phyloP scores from a whole-genome alignment of 2,888 invertebrate species.

The Acronicta psi region DNA sequence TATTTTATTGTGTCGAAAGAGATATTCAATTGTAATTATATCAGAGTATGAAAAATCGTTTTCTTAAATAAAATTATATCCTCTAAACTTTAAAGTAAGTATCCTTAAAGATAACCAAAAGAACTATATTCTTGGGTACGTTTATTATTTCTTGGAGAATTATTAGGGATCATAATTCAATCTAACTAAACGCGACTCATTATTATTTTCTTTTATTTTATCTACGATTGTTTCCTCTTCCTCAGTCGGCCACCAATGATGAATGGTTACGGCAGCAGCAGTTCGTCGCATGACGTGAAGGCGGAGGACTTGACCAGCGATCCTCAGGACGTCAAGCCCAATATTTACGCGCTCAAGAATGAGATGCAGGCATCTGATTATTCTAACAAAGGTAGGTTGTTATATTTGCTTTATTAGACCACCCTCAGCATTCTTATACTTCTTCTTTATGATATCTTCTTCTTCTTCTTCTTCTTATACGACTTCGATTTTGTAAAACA shows the following conservation, averaged over 20 bases:
- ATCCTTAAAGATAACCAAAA: no score
- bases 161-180: not conserved
- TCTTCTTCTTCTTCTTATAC: no score
- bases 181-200: not conserved
- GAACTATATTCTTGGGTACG: no score
- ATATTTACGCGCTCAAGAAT: constrained; percentile 84
- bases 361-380: constrained; percentile 87
- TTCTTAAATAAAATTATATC: no score
- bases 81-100: no score
- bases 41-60: no score
- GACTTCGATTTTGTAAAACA: no score
- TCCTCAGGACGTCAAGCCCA: constrained; percentile 83
- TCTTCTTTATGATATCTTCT: no score
- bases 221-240: not conserved
- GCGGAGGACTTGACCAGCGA: constrained; percentile 85
- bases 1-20: no score
- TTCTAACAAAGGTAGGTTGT: constrained; percentile 80
- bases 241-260: constrained; percentile 81
- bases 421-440: no score
- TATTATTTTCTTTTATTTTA: not conserved
- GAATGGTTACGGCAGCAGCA: constrained; percentile 84
- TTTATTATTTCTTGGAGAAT: not conserved
- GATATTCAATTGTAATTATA: no score
- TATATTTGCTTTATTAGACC: not conserved
- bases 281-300: constrained; percentile 82